Base-by-base conservation (phyloP, 2,797 vertebrate genomes). In the Hipposideros larvatus region DNA sequence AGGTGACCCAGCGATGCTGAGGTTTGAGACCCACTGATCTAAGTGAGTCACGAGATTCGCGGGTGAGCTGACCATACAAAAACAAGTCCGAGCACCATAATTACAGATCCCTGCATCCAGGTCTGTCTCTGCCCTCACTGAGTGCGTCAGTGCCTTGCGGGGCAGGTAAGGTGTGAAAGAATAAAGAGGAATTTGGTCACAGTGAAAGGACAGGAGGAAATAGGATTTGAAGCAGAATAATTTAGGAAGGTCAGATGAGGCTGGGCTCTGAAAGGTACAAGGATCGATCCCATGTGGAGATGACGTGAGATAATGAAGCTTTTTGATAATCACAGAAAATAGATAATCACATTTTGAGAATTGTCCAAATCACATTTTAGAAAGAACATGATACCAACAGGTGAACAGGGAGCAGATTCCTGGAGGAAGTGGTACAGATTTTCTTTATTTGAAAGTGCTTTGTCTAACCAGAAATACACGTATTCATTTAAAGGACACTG, bases 41-140 rank as follows among this genome's bases (percentile, higher is more conserved):
- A 18, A 43, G 14, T 8, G n/a, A 71, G 48, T 31, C 0, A 3
- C 3, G 6, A 0, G 4, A 2, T 5, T 5, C 1, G 11, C 41
- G 7, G n/a, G 41, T 4, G 2, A 37, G 43, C 5, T 5, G n/a
- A 7, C 11, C 2, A 11, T 4, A 1, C 0, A 77, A 63, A 4
- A 55, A 18, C 0, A 3, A 15, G 3, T 5, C 46, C 4, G 16
- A 1, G 37, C 0, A 0, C 55, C 51, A 18, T 15, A 28, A 57
- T 13, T 1, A 0, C 0, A 48, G 71, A 19, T 13, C 19, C 9
- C 37, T 4, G 2, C 22, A 10, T 41, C 66, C 2, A 9, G 14
- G 6, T 55, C 85, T 31, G 2, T 1, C 8, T 55, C 77, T 46
- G 68, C 14, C 73, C 43, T 46, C 19, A 31, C 37, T 51, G 26